Evolutionary conservation across 1,140 invertebrate genomes (phyloP), one percentile per base, ranked within the genome.

Genomic region (Doryteuthis pealeii): DNA sequence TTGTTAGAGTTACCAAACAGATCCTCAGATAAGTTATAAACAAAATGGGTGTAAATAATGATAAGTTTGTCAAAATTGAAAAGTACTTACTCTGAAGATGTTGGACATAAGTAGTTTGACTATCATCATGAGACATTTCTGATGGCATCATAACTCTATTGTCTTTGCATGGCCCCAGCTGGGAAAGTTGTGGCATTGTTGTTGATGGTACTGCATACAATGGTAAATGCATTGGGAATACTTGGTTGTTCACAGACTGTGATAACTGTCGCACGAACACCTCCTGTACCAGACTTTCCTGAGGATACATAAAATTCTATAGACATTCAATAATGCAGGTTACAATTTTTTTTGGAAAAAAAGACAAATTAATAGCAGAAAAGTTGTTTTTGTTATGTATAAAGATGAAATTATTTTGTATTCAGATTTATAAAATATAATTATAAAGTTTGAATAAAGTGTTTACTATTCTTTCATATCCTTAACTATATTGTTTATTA

Each of bases 251-350:
- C 26, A 77, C 76, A 26, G 80, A 78, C 12, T 79, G 75, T 65
- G 82, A 78, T 74, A 84, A 72, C 71, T 85, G 84, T 8, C 84
- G 79, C 1, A 83, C 85, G 43, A 87, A 67, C 26, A 80, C 78
- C 74, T 86, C 85, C 71, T 87, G 86, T 12, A 87, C 78, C 70
- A 86, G 71, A 54, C 80, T 82, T 62, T 87, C 86, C 85, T 87
- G 77, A 14, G 77, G 76, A 72, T 68, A 33, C 69, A 30, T 43
- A n/a, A 74, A 62, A 62, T 62, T 18, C 54, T 62, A 62, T 6
- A 28, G 6, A 6, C 10, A 40, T 40, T 40, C 35, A 40, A 40
- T 40, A 74, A 12, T 18, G 10, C 35, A 8, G 32, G 3, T 15
- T 71, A 14, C 33, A 5, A 28, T 40, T 49, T 49, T 18, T 0